phyloP scores from a whole-genome alignment of 2,113 vertebrate genomes.

The Dolichotis patagonum region DNA sequence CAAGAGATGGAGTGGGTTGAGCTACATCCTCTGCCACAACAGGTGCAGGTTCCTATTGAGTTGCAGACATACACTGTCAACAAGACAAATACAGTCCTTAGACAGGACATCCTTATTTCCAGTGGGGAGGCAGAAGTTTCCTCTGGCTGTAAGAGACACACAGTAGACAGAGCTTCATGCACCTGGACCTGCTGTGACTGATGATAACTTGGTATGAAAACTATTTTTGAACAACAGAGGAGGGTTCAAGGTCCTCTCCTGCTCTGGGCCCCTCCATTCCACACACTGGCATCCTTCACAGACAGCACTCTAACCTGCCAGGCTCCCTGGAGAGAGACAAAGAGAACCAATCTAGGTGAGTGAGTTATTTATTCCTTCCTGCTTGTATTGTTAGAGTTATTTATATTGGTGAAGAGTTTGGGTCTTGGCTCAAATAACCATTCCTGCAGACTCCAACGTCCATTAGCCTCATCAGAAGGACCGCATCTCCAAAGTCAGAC shows the following conservation, averaged over 20 bases:
- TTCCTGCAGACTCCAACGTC: neutral
- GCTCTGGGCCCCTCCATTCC: neutral
- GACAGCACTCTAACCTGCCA: rapidly evolving
- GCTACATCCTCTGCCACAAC: rapidly evolving
- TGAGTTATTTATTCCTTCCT: neutral
- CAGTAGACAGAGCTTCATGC: neutral
- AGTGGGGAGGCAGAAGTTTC: neutral
- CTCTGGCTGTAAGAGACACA: neutral
- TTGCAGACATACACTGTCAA: neutral
- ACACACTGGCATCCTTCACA: rapidly evolving
- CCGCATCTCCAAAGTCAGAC: neutral
- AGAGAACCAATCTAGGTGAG: neutral
- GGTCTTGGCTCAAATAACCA: neutral
- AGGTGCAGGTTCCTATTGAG: neutral
- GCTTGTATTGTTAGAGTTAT: neutral
- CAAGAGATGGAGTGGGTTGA: neutral
- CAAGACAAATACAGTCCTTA: neutral
- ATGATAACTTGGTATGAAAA: neutral
- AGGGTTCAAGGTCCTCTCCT: neutral
- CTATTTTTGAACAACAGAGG: neutral
- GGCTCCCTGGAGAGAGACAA: neutral
- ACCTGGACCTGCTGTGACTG: neutral
- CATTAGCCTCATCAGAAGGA: neutral
- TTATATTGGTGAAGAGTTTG: neutral
- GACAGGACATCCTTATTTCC: neutral